A percentile compares a stretch with the other conserved stretches of the same genome.
These are phyloP conservation scores for Sebastes taczanowskii DNA, from an alignment of 2,797 vertebrate species.

Conservation along the genomic window DNA sequence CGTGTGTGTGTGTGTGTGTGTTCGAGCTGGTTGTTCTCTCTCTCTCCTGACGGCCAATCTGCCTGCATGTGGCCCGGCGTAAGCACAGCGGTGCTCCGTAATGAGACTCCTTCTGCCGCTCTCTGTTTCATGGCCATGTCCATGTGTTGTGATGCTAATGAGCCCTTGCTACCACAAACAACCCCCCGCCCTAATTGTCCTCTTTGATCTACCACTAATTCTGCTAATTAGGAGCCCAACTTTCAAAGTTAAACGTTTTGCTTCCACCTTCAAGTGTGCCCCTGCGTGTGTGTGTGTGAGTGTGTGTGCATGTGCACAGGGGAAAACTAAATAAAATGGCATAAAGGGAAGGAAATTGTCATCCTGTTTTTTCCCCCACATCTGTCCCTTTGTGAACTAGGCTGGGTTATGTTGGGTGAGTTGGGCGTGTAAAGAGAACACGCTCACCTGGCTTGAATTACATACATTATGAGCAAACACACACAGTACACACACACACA, in stretches of 20 bases:
- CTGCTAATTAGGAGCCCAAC: slow-evolving; percentile 84
- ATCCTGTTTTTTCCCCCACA: not conserved
- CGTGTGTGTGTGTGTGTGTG: not conserved
- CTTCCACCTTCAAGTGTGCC: slow-evolving; percentile 63
- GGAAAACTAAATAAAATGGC: slow-evolving; percentile 32
- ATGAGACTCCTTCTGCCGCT: slow-evolving; percentile 72
- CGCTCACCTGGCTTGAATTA: slow-evolving; percentile 13
- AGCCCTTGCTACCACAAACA: slow-evolving; percentile 84
- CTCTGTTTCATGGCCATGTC: slow-evolving; percentile 67
- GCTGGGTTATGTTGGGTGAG: not conserved
- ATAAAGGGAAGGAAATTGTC: slow-evolving; percentile 7
- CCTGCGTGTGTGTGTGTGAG: not conserved
- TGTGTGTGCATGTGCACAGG: not conserved
- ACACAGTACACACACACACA: not conserved
- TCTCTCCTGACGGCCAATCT: slow-evolving; percentile 51
- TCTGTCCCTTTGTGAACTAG: slow-evolving; percentile 10
- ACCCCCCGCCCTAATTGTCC: slow-evolving; percentile 87
- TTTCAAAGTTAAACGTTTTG: slow-evolving; percentile 81
- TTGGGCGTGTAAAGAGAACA: slow-evolving; percentile 2
- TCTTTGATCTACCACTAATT: slow-evolving; percentile 93
- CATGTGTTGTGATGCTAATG: slow-evolving; percentile 93
- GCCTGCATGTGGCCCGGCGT: slow-evolving; percentile 61
- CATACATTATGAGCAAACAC: slow-evolving; percentile 7
- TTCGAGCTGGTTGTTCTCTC: slow-evolving; percentile 10
- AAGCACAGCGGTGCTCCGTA: slow-evolving; percentile 57